Conservation (phyloP, 2,888 invertebrate genomes). For the Drosophila pseudotakahashii region DNA sequence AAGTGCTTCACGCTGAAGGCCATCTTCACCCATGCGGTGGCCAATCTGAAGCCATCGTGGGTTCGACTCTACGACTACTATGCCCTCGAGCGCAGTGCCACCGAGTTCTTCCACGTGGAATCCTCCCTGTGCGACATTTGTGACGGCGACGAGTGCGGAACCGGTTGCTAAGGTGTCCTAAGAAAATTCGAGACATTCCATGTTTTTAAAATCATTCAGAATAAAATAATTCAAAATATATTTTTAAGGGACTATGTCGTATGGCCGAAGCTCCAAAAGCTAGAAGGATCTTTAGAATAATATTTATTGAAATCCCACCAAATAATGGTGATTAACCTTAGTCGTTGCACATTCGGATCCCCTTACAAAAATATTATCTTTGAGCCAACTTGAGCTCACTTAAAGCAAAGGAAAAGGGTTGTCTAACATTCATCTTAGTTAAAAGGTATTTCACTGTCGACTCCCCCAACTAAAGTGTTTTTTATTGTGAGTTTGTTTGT, state of each 20-base stretch:
- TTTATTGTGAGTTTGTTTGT: background rate
- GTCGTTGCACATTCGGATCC: too few relatives aligned
- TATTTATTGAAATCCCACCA: too few relatives aligned
- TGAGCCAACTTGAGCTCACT: too few relatives aligned
- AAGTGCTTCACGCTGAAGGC: constrained; percentile 93
- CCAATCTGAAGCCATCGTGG: constrained; percentile 93
- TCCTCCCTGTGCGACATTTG: constrained; percentile 93
- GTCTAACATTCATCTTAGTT: too few relatives aligned
- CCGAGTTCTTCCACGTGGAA: constrained; percentile 80
- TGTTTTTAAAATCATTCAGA: background rate
- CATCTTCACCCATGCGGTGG: constrained; percentile 92
- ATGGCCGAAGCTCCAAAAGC: too few relatives aligned
- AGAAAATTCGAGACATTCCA: background rate
- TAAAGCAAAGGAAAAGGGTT: too few relatives aligned
- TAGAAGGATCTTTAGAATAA: too few relatives aligned
- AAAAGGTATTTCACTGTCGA: background rate
- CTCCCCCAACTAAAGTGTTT: background rate
- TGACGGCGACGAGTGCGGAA: constrained; percentile 87
- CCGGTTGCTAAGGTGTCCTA: constrained; percentile 57
- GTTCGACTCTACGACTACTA: constrained; percentile 95
- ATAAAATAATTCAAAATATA: too few relatives aligned
- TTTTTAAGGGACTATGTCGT: too few relatives aligned
- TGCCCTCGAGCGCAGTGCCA: constrained; percentile 87
- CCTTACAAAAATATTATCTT: too few relatives aligned
- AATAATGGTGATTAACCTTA: too few relatives aligned